phyloP scores from a whole-genome alignment of 2,888 invertebrate genomes.

The Barypeithes pellucidus region DNA sequence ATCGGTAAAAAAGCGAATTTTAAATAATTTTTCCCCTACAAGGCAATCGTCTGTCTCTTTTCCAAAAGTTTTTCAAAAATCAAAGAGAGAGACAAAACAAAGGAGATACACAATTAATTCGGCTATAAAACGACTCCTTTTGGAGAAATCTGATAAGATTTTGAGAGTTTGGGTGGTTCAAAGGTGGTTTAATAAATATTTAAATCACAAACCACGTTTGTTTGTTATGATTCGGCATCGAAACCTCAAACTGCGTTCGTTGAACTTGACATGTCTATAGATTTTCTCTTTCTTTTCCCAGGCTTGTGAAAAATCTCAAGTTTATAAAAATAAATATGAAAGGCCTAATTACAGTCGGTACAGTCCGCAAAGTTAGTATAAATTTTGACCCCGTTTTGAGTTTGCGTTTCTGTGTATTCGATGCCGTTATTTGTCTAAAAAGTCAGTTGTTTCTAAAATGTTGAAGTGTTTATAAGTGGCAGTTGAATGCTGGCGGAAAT shows the following conservation, averaged over 20 bases:
- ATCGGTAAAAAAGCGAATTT: conserved; percentile 43
- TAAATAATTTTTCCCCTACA: conserved; percentile 57
- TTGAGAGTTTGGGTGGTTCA: conserved; percentile 20
- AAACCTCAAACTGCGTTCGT: conserved; percentile 60
- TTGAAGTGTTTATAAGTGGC: conserved; percentile 56
- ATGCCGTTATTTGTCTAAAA: conserved; percentile 68
- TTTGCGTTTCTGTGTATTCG: conserved; percentile 65
- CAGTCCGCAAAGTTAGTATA: conserved; percentile 65
- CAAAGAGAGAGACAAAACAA: conserved; percentile 58
- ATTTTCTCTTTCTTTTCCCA: conserved; percentile 69
- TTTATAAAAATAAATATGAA: conserved; percentile 71
- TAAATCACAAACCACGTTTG: conserved; percentile 49
- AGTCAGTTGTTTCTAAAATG: conserved; percentile 61
- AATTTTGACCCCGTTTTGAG: conserved; percentile 71
- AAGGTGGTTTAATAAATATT: conserved; percentile 48
- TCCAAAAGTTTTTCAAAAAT: conserved; percentile 61
- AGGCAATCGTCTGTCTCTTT: conserved; percentile 60
- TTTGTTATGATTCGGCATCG: conserved; percentile 49
- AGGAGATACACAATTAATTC: conserved; percentile 49
- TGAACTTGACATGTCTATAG: conserved; percentile 65
- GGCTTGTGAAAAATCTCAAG: conserved; percentile 68
- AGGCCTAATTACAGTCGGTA: conserved; percentile 67
- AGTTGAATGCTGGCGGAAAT: conserved; percentile 43
- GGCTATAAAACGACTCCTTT: conserved; percentile 36
- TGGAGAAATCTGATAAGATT: conserved; percentile 31